Evolutionary conservation across 2,888 invertebrate species (phyloP), one percentile per base, ranked within the genome.

Genomic region (Timema cristinae): DNA sequence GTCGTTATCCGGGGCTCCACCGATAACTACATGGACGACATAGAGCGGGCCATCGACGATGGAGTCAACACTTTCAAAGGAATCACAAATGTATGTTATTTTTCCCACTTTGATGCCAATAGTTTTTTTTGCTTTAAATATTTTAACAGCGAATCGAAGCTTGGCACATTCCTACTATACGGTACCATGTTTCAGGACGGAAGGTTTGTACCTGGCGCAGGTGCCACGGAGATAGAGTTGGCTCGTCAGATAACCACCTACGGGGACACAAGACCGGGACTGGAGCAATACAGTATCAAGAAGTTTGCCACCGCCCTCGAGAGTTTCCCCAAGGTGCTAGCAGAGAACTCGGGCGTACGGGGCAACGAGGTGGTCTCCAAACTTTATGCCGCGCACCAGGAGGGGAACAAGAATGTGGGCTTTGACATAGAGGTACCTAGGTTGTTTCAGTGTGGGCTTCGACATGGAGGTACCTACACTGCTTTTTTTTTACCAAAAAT

Each of bases 61-160:
- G 99, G 97, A 74, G 96, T 99, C 32, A 99, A 99, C 81, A 98
- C 97, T 51, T 99, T 95, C 84, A 99, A 99, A 83, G 92, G 93
- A 70, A 85, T 96, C 54, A 90, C 93, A 0, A 89, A 90, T 79
- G 94, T 87, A 77, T 76, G 78, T 32, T 32, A 32, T 32, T 2
- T 32, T 32, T 32, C 32, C 1, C 32, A 32, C 32, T 32, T 32
- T 32, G 32, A 32, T 32, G 32, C 32, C 32, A 32, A 32, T 32
- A 32, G 32, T 32, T 32, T 32, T 32, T 32, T 32, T 32, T 32
- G 32, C 32, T 32, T 32, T 32, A 32, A 32, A 32, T 32, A 32
- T 32, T 32, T 32, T 32, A 32, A 32, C 32, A 4, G 32, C 32
- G 32, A 32, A 32, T 32, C 32, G 32, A 32, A 32, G 32, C 32